Base-by-base conservation (phyloP, 2,797 vertebrate species). In the Bovichtus variegatus region DNA sequence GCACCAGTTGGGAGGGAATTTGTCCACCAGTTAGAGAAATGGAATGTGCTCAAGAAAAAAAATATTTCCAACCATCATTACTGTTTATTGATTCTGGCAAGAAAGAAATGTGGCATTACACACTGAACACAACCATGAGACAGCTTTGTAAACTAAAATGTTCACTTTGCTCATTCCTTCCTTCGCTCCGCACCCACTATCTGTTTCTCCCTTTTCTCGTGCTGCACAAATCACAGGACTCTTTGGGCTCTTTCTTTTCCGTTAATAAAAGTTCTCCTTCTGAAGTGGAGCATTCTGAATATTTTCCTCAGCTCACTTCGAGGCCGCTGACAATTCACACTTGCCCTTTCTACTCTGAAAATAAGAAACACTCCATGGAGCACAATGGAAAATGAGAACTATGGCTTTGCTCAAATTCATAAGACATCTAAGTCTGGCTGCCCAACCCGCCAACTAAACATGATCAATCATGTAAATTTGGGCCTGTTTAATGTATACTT, bases 231-330 rank as follows among this genome's bases (percentile, higher is more conserved):
- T 81, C 77, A 74, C 15, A 38, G 70, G 77, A 85, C 78, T 82
- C 58, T 65, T 72, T 43, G 74, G 81, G 67, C 66, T 13, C 31
- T 31, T 34, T 84, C 90, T 47, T 94, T 95, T 95, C 93, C 92
- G 10, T 84, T 87, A 87, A 92, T 93, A 93, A 94, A 95, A 93
- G 61, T 74, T 63, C 75, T 82, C 64, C 55, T 41, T 89, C 82
- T 88, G 81, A 91, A 86, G 71, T 78, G 27, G 58, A 89, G 69
- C 51, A 8, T 36, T 78, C 60, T 81, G 73, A 89, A 90, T 86
- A 89, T 89, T 92, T 92, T 92, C 84, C 74, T 59, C 2, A 36
- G 80, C 86, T 90, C 43, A 27, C 91, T 93, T 89, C 19, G 65
- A 78, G 60, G 71, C 63, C 58, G 82, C 54, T 69, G 84, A 92